A percentile compares a stretch with the other conserved stretches of the same genome.
phyloP scores from a whole-genome alignment of 2,797 vertebrate species.

The Betta splendens region DNA sequence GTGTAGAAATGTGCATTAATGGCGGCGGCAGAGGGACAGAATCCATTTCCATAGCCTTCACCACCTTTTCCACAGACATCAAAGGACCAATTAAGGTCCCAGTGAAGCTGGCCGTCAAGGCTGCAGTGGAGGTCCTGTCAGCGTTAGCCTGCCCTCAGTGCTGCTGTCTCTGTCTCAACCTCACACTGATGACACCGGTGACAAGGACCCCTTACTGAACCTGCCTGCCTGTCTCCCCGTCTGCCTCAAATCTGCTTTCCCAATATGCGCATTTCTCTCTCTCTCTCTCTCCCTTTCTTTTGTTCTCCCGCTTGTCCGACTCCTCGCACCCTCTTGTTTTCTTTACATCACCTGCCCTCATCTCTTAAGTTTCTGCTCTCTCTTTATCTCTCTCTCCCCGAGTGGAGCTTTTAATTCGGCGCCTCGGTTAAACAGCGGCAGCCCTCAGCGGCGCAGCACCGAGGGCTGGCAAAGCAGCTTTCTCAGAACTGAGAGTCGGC shows the following conservation, averaged over 20 bases:
- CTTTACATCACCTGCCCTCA: conserved; percentile 21
- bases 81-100: conserved; percentile 97
- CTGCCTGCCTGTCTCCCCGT: conserved; percentile 81
- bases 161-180: conserved; percentile 74
- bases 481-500: conserved; percentile 66
- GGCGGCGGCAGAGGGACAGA: conserved; percentile 69
- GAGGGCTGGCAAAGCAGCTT: conserved; percentile 77
- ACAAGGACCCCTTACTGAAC: conserved; percentile 78
- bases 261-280: conserved; percentile 65
- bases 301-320: conserved; percentile 63
- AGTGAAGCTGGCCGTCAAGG: conserved; percentile 89
- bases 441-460: conserved; percentile 79
- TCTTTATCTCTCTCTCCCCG: conserved; percentile 65
- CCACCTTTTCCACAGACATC: conserved; percentile 90
- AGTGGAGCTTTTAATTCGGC: conserved; percentile 88
- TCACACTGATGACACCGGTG: conserved; percentile 71
- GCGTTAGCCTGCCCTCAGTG: conserved; percentile 71
- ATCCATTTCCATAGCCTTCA: conserved; percentile 75
- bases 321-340: conserved; percentile 22
- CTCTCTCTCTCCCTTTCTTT: conserved; percentile 58
- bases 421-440: conserved; percentile 68
- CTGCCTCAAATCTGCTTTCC: conserved; percentile 57
- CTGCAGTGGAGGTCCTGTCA: conserved; percentile 87
- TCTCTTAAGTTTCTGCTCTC: conserved; percentile 52
- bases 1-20: no score